phyloP scores from a whole-genome alignment of 2,113 vertebrate species.

The Alethe diademata region DNA sequence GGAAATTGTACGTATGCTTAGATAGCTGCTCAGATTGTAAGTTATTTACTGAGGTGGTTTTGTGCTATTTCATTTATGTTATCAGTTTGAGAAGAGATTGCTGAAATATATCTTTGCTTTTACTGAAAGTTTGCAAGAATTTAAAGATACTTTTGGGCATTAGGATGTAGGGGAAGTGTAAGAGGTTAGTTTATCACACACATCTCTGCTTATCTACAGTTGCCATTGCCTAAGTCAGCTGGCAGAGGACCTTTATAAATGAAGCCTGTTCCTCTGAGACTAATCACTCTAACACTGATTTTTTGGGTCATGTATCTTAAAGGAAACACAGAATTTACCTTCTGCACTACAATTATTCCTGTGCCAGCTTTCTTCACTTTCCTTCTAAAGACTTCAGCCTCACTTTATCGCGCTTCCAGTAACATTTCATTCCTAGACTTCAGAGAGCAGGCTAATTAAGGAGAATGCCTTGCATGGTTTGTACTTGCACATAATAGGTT shows the following conservation, averaged over 20 bases:
- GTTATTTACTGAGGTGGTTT: constrained; percentile 22
- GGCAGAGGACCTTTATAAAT: background rate
- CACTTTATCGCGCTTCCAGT: constrained; percentile 2
- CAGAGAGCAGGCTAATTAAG: background rate
- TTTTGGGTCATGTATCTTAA: background rate
- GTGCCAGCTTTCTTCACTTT: constrained; percentile 22
- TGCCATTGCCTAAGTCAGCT: constrained; percentile 5
- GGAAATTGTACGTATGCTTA: background rate
- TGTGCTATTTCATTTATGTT: constrained; percentile 16
- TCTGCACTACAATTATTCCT: background rate
- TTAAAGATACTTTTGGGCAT: background rate
- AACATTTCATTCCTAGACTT: constrained; percentile 54
- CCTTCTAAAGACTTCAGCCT: background rate
- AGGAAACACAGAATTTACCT: background rate
- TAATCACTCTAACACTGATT: background rate
- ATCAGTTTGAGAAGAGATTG: background rate
- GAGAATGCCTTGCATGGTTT: constrained; percentile 1
- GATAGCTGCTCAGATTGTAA: constrained; percentile 18
- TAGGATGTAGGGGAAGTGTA: background rate
- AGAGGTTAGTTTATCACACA: background rate
- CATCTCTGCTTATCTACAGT: constrained; percentile 1
- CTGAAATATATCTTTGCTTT: background rate
- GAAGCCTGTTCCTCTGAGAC: background rate
- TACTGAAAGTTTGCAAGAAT: constrained; percentile 26
- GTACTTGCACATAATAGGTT: background rate